phyloP scores from a whole-genome alignment of 2,797 vertebrate genomes.

The Pteronotus mesoamericanus region DNA sequence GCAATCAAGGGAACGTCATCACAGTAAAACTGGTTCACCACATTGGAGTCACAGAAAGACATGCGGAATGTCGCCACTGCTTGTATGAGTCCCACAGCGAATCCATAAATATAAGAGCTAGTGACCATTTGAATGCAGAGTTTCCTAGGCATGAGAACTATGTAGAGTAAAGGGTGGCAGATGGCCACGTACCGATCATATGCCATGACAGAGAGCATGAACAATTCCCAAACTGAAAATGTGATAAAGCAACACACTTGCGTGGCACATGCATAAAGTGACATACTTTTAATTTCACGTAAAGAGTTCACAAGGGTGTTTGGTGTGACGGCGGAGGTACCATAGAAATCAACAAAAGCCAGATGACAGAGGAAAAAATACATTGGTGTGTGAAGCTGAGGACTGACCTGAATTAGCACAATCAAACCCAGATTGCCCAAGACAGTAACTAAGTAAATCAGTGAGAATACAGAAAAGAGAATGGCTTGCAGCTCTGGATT shows the following conservation, averaged over 20 bases:
- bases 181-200: constrained; percentile 45
- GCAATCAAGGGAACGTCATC: constrained; percentile 65
- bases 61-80: constrained; percentile 22
- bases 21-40: constrained; percentile 70
- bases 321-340: constrained; percentile 26
- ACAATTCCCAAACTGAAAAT: constrained; percentile 42
- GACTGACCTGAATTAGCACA: constrained; percentile 21
- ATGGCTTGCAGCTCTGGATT: background rate
- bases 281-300: constrained; percentile 38
- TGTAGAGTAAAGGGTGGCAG: constrained; percentile 38
- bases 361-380: constrained; percentile 65
- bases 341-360: constrained; percentile 52
- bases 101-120: background rate
- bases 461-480: constrained; percentile 32
- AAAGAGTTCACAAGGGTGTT: constrained; percentile 23
- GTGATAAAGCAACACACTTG: constrained; percentile 52
- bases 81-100: background rate
- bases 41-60: constrained; percentile 61
- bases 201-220: constrained; percentile 44
- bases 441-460: constrained; percentile 31
- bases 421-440: constrained; percentile 49
- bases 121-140: constrained; percentile 33
- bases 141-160: constrained; percentile 42
- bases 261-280: constrained; percentile 12
- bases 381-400: constrained; percentile 52